Base-by-base conservation (phyloP, 30 jellyfish, hydroid and myxozoan species). In the Aurelia aurita complex sp. Pacific region DNA sequence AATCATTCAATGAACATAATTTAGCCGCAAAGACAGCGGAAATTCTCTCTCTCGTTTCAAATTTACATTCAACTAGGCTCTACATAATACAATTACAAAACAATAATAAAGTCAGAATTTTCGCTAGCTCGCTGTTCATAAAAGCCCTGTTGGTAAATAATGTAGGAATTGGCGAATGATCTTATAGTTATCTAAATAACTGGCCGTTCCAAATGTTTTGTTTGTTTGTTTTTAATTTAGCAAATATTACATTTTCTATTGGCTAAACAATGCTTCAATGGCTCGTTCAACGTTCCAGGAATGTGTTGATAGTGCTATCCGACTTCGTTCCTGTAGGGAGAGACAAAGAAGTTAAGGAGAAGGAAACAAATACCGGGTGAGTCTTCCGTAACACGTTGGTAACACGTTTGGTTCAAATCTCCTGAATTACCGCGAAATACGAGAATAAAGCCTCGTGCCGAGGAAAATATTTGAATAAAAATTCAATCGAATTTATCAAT, bases 231-330 rank as follows among this genome's bases (percentile, higher is more conserved):
- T 46, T 74, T 1, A 60, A 14, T 29, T 23, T 60, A 34, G 29
- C 32, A 29, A 11, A 34, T 29, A 57, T 42, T 61, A 36, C 79
- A 46, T 46, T 46, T 46, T 23, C 43, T 46, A 91, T 52, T 70
- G 82, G 71, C 69, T 88, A 82, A 94, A 94, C 64, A 94, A 77
- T 14, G 98, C 88, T 59, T 94, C 98, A 2, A 94, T 76, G 34
- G 98, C 98, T 29, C 94, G 89, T 64, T 88, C 97, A 8, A 88
- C 96, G 42, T 76, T 79, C 98, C 98, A 94, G 4, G 96, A 80
- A 80, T 88, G 95, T 85, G 88, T 94, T 62, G 98, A 94, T 40
- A 94, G 79, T 9, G 98, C 98, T 34, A 83, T 82, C 23, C 97
- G 90, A 77, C 98, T 88, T 80, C 54, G 72, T 54, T 88, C 97